phyloP scores from a whole-genome alignment of 2,113 vertebrate genomes.

The Dasyornis broadbenti region DNA sequence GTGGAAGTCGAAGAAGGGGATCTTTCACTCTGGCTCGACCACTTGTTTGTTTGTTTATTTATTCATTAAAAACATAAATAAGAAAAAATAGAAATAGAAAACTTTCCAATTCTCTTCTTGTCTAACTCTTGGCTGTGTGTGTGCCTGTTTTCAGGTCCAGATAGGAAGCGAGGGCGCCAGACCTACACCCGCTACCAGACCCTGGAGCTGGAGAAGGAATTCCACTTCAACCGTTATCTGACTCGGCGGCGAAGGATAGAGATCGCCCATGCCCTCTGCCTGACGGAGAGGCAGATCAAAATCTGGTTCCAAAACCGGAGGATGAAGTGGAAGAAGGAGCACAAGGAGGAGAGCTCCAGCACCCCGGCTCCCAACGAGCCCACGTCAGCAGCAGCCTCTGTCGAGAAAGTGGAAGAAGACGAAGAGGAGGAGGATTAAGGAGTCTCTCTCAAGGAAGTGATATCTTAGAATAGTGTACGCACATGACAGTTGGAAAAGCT shows the following conservation, averaged over 20 bases:
- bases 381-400: conserved; percentile 48
- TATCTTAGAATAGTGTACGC: conserved; percentile 40
- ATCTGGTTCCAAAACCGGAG: conserved; percentile 93
- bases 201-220: conserved; percentile 91
- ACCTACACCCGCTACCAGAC: conserved; percentile 92
- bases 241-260: conserved; percentile 85
- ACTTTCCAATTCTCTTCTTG: neutral
- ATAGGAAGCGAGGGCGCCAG: conserved; percentile 86
- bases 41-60: neutral
- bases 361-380: conserved; percentile 56
- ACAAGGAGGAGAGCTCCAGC: conserved; percentile 74
- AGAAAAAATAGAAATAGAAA: neutral
- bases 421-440: conserved; percentile 72
- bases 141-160: conserved; percentile 75
- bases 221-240: conserved; percentile 91
- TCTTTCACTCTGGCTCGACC: neutral
- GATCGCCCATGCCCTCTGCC: conserved; percentile 83
- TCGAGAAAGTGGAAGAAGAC: conserved; percentile 66
- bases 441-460: conserved; percentile 25
- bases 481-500: conserved; percentile 64
- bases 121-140: neutral
- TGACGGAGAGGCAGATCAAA: conserved; percentile 90
- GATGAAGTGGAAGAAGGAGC: conserved; percentile 94
- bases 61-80: neutral
- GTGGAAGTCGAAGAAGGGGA: neutral